Conservation (phyloP, 2,113 vertebrate species). For the Dascyllus trimaculatus region DNA sequence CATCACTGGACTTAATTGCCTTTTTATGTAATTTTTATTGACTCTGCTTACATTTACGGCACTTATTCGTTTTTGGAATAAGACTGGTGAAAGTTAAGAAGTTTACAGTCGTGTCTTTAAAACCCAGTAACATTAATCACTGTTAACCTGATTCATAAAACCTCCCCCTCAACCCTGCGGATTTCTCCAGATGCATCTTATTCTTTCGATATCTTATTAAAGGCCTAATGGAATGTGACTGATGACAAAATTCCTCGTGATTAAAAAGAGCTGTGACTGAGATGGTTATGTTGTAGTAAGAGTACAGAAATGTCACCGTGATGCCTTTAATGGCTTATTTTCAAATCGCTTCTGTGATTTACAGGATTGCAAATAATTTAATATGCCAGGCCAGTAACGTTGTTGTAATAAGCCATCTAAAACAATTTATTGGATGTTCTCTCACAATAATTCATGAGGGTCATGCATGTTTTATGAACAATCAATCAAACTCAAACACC, state of each 20-base stretch:
- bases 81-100: conserved; percentile 33
- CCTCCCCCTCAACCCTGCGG: conserved; percentile 31
- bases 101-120: conserved; percentile 38
- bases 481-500: conserved; percentile 82
- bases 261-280: conserved; percentile 73
- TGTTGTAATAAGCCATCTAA: conserved; percentile 87
- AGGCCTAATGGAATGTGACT: conserved; percentile 79
- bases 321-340: conserved; percentile 78
- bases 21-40: conserved; percentile 32
- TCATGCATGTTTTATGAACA: conserved; percentile 84
- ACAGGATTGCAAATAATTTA: conserved; percentile 81
- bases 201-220: conserved; percentile 74
- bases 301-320: conserved; percentile 72
- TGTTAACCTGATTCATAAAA: conserved; percentile 66
- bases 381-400: conserved; percentile 79
- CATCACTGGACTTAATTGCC: conserved; percentile 18
- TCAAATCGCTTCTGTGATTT: conserved; percentile 78
- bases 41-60: conserved; percentile 32
- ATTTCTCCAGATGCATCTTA: conserved; percentile 62
- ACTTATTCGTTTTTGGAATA: conserved; percentile 30
- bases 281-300: conserved; percentile 63
- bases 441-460: conserved; percentile 81
- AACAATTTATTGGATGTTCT: conserved; percentile 86
- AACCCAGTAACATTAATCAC: conserved; percentile 54
- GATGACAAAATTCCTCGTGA: conserved; percentile 71